These are phyloP conservation scores for Cygnus olor DNA, from an alignment of 2,797 vertebrate species.

Conservation along the genomic window DNA sequence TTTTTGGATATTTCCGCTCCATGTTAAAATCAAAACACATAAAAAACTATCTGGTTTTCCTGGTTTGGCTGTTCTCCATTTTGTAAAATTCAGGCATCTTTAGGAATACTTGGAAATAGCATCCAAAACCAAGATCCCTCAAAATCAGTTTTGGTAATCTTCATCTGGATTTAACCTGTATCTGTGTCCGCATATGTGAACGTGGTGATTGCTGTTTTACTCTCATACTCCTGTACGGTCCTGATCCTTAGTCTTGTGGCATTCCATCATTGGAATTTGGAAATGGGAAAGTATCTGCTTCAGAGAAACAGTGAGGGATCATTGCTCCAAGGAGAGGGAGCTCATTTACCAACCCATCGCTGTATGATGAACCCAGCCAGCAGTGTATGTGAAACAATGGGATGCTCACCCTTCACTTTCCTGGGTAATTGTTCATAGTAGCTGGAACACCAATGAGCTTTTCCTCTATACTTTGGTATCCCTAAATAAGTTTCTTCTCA, in stretches of 20 bases:
- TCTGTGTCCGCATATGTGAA: neutral
- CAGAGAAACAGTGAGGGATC: neutral
- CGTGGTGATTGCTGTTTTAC: neutral
- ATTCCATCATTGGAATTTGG: neutral
- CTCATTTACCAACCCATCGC: neutral
- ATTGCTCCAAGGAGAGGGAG: neutral
- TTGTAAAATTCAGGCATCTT: neutral
- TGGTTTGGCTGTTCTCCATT: constrained; percentile 1
- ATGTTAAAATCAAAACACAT: neutral
- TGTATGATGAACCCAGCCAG: neutral
- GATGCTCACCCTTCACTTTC: neutral
- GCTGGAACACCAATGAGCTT: neutral
- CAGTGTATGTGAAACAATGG: neutral
- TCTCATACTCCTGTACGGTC: neutral
- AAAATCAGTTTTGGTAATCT: neutral
- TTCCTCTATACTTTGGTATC: neutral
- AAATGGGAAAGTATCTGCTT: neutral
- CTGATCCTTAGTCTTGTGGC: neutral
- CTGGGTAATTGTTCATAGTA: neutral
- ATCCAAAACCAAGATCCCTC: neutral
- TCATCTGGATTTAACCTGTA: neutral
- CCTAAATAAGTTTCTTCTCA: neutral
- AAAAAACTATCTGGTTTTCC: neutral
- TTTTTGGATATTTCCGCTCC: neutral
- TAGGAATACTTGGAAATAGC: neutral